These are phyloP conservation scores for Malurus melanocephalus DNA, from an alignment of 2,113 vertebrate species.

Conservation along the genomic window DNA sequence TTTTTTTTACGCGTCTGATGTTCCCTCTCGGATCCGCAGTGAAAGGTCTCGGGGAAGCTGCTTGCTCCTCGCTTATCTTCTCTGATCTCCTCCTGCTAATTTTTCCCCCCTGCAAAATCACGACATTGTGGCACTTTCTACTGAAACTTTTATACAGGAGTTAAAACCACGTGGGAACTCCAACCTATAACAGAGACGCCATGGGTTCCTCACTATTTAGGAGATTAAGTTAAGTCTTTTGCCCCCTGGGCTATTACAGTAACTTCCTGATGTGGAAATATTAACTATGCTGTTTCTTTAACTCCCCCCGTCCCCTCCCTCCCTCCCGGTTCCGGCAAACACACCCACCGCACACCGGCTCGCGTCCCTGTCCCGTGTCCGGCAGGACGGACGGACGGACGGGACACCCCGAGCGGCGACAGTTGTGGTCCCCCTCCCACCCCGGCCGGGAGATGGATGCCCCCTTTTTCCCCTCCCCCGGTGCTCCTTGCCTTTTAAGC, in stretches of 20 bases:
- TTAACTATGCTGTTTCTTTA: constrained; percentile 46
- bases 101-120: constrained; percentile 45
- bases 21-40: constrained; percentile 53
- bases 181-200: constrained; percentile 76
- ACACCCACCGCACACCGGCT: constrained; percentile 1
- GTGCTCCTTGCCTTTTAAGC: constrained; percentile 40
- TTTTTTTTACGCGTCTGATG: constrained; percentile 59
- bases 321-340: constrained; percentile 7
- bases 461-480: no score
- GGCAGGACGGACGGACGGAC: neutral
- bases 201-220: constrained; percentile 65
- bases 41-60: constrained; percentile 60
- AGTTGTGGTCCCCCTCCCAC: no score
- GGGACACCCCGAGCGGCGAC: neutral
- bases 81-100: constrained; percentile 43
- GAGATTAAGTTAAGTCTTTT: constrained; percentile 70
- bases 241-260: constrained; percentile 57
- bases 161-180: constrained; percentile 85
- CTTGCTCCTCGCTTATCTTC: constrained; percentile 46
- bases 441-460: no score
- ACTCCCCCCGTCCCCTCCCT: no score
- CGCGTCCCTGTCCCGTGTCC: neutral
- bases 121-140: constrained; percentile 76
- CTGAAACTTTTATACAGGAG: constrained; percentile 86
- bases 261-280: constrained; percentile 68